A percentile compares a stretch with the other conserved stretches of the same genome.
phyloP scores from a whole-genome alignment of 2,888 invertebrate genomes.

The Petrophora chlorosata region DNA sequence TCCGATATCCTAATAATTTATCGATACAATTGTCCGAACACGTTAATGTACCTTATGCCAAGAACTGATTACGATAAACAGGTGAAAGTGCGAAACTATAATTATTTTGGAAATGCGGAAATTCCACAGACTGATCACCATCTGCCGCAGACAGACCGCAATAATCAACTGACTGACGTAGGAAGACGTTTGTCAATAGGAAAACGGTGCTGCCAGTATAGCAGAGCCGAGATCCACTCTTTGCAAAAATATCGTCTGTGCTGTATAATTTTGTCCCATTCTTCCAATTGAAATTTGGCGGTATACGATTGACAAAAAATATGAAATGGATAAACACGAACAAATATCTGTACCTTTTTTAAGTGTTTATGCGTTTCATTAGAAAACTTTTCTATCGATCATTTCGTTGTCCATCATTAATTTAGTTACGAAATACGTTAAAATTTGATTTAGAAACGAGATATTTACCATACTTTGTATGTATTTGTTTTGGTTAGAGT shows the following conservation, averaged over 20 bases:
- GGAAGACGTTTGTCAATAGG: conserved; percentile 21
- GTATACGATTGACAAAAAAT: too few relatives aligned
- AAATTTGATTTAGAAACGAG: too few relatives aligned
- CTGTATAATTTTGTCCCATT: too few relatives aligned
- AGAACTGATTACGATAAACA: conserved; percentile 45
- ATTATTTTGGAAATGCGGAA: conserved; percentile 50
- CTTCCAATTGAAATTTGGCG: too few relatives aligned
- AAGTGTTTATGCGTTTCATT: too few relatives aligned
- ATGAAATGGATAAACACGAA: too few relatives aligned
- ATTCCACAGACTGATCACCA: conserved; percentile 41
- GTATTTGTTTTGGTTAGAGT: too few relatives aligned
- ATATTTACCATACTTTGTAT: too few relatives aligned
- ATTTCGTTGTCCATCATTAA: too few relatives aligned
- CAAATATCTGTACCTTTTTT: too few relatives aligned
- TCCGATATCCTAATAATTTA: conserved; percentile 23
- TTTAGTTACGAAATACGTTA: too few relatives aligned
- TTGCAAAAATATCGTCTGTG: not conserved
- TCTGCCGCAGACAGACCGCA: conserved; percentile 67
- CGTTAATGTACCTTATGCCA: conserved; percentile 42
- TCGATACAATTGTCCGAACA: conserved; percentile 22
- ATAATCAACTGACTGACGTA: conserved; percentile 60
- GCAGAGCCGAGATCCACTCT: not conserved
- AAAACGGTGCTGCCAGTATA: conserved; percentile 39
- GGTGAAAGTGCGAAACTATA: conserved; percentile 65
- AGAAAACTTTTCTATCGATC: too few relatives aligned